Conservation (phyloP, 2,113 vertebrate species). For the Mesembrinibis cayennensis region DNA sequence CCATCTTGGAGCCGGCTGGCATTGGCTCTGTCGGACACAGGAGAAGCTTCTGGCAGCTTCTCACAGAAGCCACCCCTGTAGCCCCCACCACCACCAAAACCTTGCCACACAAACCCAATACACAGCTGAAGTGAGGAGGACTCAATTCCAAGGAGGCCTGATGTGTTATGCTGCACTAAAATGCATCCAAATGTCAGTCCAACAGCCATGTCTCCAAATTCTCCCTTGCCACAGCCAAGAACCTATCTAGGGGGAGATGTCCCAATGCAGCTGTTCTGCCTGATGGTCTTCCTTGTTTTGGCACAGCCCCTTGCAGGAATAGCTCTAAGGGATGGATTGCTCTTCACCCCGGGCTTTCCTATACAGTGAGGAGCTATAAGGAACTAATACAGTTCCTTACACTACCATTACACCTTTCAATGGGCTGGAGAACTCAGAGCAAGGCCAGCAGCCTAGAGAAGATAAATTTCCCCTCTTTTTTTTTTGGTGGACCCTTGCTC, state of each 20-base stretch:
- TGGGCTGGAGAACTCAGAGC: background rate
- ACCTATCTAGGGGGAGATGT: background rate
- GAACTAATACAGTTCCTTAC: background rate
- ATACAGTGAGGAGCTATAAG: background rate
- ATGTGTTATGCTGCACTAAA: background rate
- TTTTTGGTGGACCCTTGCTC: background rate
- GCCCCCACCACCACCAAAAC: too few relatives aligned
- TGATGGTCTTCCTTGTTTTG: background rate
- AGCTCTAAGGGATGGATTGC: background rate
- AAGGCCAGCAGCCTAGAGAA: background rate
- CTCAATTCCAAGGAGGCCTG: background rate
- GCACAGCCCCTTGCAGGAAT: background rate
- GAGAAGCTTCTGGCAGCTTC: too few relatives aligned
- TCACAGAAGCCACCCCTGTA: too few relatives aligned
- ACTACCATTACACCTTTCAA: background rate
- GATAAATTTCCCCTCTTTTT: too few relatives aligned
- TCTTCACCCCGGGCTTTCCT: background rate
- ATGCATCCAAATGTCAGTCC: background rate
- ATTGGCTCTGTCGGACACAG: too few relatives aligned
- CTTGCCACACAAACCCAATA: too few relatives aligned
- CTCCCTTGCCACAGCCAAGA: background rate
- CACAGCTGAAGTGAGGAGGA: background rate
- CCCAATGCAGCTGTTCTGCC: background rate
- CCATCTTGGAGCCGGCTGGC: too few relatives aligned
- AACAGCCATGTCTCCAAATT: background rate